Base-by-base conservation (phyloP, 1,140 invertebrate species). In the Lutraria rhynchaena region DNA sequence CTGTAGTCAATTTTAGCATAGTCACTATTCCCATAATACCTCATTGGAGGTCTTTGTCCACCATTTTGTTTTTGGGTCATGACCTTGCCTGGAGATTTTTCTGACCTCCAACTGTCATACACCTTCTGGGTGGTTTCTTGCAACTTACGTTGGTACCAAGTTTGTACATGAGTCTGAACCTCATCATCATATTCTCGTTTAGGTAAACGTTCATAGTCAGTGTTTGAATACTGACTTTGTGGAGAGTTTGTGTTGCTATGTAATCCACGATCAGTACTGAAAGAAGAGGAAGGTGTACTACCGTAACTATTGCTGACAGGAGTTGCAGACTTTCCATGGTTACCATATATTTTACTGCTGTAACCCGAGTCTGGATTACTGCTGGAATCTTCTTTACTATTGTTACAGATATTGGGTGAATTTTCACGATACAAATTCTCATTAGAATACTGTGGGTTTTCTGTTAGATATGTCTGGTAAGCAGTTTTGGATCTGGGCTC, bases 361-460 rank as follows among this genome's bases (percentile, higher is more conserved):
- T 91, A 91, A 3, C 90, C 90, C 22, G 89, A 90, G 57, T 91
- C 90, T 17, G 89, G 90, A 71, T 91, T 91, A 75, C 90, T 91
- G 80, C 90, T 89, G n/a, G 87, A 89, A 65, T 90, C 89, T 63
- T 90, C 82, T 80, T 81, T 81, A 70, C 86, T 71, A 58, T 81
- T 83, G 44, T 78, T 83, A 41, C 75, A 74, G 17, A 71, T 80
- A 33, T 83, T 83, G 13, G 75, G 69, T n/a, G 76, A 71, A 60
- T 60, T 73, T 53, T 83, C 75, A 31, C 82, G 37, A 41, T 53
- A 58, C 27, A 63, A 27, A 67, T 55, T 77, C n/a, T 81, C 67
- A 22, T 11, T 29, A 0, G 58, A 44, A 55, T 51, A 81, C n/a
- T 71, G 22, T 27, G 57, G 78, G 35, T 53, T 70, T 27, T 63